A percentile compares a stretch with the other conserved stretches of the same genome.
Conservation (phyloP, 2,113 vertebrate genomes). For the Tragelaphus strepsiceros region DNA sequence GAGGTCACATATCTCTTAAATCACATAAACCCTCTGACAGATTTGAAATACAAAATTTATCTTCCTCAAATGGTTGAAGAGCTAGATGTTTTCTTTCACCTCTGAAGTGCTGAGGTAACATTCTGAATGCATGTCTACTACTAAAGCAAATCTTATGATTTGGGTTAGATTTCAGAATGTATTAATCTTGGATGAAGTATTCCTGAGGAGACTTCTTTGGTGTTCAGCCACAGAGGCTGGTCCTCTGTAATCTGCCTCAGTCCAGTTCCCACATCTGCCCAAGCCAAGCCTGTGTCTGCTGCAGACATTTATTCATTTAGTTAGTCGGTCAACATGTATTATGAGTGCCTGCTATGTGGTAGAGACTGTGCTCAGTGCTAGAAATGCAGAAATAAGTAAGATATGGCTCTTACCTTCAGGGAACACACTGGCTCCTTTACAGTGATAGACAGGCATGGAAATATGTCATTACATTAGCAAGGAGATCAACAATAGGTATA, state of each 20-base stretch:
- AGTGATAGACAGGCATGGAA: neutral
- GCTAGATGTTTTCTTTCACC: constrained; percentile 5
- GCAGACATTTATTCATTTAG: neutral
- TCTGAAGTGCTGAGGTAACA: constrained; percentile 14
- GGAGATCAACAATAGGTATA: neutral
- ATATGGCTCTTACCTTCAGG: neutral
- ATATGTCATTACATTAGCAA: neutral
- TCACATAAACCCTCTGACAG: constrained; percentile 28
- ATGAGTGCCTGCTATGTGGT: neutral
- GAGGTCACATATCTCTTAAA: constrained; percentile 52
- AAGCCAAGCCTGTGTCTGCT: neutral
- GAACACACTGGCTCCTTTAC: neutral
- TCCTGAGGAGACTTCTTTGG: neutral
- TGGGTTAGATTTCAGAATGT: neutral
- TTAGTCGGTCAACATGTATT: neutral
- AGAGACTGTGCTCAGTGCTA: neutral
- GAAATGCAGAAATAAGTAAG: neutral
- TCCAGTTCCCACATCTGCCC: neutral
- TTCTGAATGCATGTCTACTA: neutral
- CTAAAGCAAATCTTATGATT: neutral
- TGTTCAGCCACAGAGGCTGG: neutral
- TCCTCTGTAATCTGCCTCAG: neutral
- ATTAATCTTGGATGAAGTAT: neutral
- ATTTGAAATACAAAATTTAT: constrained; percentile 48
- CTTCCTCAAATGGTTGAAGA: constrained; percentile 18